Conservation (phyloP, 53 echinoderm and acorn worm species). For the Temnopleurus reevesii region DNA sequence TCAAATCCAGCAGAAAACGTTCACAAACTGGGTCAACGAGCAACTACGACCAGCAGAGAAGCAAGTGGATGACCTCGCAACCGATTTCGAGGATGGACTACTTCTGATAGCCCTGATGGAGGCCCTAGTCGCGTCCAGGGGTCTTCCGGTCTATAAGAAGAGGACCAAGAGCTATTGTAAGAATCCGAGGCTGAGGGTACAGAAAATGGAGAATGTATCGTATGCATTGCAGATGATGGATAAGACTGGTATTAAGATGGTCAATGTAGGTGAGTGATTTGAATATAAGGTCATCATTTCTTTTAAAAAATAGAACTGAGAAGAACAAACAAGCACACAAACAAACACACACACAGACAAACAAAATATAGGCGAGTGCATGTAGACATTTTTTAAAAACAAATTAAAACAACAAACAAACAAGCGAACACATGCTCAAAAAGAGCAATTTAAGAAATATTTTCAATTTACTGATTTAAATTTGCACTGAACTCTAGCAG, state of each 20-base stretch:
- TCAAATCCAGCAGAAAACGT: slow-evolving; percentile 92
- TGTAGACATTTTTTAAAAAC: no score
- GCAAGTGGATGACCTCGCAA: slow-evolving; percentile 65
- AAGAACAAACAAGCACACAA: no score
- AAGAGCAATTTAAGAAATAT: no score
- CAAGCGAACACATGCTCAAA: no score
- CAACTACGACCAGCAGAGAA: slow-evolving; percentile 74
- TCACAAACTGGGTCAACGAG: slow-evolving; percentile 95
- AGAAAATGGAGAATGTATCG: slow-evolving; percentile 89
- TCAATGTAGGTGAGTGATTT: slow-evolving; percentile 97
- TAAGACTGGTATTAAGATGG: slow-evolving; percentile 79
- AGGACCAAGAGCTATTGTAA: slow-evolving; percentile 73
- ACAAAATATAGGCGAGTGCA: no score
- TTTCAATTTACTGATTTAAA: no score
- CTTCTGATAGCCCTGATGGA: slow-evolving; percentile 79
- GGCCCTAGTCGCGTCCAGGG: slow-evolving; percentile 63
- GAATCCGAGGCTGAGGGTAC: slow-evolving; percentile 83
- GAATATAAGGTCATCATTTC: no score
- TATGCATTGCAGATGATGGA: slow-evolving; percentile 83
- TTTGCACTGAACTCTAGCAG: no score
- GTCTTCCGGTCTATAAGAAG: slow-evolving; percentile 75
- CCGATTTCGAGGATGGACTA: slow-evolving; percentile 83
- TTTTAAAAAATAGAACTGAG: no score
- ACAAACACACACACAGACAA: no score
- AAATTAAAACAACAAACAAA: no score